These are phyloP conservation scores for Rhinophrynus dorsalis DNA, from an alignment of 2,797 vertebrate genomes.

Conservation along the genomic window DNA sequence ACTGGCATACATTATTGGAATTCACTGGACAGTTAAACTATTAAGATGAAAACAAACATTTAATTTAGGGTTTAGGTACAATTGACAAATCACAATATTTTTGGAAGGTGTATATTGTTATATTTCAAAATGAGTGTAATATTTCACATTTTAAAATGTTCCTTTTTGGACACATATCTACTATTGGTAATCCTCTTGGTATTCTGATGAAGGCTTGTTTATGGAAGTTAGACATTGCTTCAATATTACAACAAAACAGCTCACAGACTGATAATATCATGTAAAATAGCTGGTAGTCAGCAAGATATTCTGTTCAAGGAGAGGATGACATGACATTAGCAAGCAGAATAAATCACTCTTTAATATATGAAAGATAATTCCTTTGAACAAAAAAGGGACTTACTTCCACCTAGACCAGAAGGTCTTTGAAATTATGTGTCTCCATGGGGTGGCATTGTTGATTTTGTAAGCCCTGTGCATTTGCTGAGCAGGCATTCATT, in stretches of 20 bases:
- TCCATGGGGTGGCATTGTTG: slow-evolving; percentile 25
- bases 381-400: slow-evolving; percentile 29
- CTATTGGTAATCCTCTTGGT: slow-evolving; percentile 54
- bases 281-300: slow-evolving; percentile 33
- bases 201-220: slow-evolving; percentile 52
- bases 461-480: slow-evolving; percentile 17
- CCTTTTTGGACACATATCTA: slow-evolving; percentile 47
- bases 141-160: slow-evolving; percentile 54
- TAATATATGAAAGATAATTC: slow-evolving; percentile 44
- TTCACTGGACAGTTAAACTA: too few species aligned
- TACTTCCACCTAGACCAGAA: slow-evolving; percentile 40
- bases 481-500: slow-evolving; percentile 35
- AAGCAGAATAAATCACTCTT: not conserved
- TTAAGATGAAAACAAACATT: too few species aligned
- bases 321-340: slow-evolving; percentile 33
- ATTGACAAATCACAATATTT: too few species aligned
- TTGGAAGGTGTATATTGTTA: too few species aligned
- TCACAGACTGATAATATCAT: slow-evolving; percentile 31
- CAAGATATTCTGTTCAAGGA: slow-evolving; percentile 40
- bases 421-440: slow-evolving; percentile 47
- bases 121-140: too few species aligned
- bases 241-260: slow-evolving; percentile 47
- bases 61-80: too few species aligned
- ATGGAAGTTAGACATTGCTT: slow-evolving; percentile 50
- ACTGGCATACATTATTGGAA: too few species aligned